These are phyloP conservation scores for Spongilla lacustris DNA, from an alignment of 37 sponge, comb jelly and placozoan species.

Conservation along the genomic window DNA sequence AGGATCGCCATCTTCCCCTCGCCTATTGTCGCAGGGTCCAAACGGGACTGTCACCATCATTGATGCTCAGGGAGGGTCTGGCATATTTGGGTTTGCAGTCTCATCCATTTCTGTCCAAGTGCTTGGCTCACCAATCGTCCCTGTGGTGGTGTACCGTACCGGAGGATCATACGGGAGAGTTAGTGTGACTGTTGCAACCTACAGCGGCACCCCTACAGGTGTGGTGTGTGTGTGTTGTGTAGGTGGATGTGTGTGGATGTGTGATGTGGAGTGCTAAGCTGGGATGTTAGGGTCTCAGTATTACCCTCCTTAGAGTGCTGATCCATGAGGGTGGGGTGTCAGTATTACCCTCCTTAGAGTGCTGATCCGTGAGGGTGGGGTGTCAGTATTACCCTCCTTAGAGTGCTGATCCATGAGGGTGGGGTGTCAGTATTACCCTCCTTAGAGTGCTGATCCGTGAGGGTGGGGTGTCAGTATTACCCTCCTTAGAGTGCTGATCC, in stretches of 20 bases:
- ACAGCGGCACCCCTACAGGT: constrained; percentile 21
- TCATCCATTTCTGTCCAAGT: constrained; percentile 30
- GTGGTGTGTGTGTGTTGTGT: not conserved
- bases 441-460: too few relatives aligned
- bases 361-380: too few relatives aligned
- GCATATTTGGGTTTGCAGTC: constrained; percentile 56
- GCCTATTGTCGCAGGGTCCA: constrained; percentile 38
- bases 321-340: not conserved
- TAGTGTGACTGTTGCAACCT: constrained; percentile 26
- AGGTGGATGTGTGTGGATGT: too few relatives aligned
- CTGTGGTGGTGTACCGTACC: constrained; percentile 21
- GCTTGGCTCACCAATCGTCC: constrained; percentile 14
- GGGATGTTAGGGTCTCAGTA: too few relatives aligned
- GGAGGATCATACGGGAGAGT: constrained; percentile 53
- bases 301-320: not conserved
- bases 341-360: not conserved
- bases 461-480: too few relatives aligned
- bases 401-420: not conserved
- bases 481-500: too few relatives aligned
- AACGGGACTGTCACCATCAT: constrained; percentile 49
- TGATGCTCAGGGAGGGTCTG: constrained; percentile 79
- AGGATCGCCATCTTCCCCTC: constrained; percentile 40
- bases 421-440: not conserved
- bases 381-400: too few relatives aligned
- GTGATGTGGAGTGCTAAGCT: not conserved